Percentiles rank a stretch among this genome's conserved stretches.
These are phyloP conservation scores for Climacteris rufus DNA, from an alignment of 2,113 vertebrate species.

Conservation along the genomic window DNA sequence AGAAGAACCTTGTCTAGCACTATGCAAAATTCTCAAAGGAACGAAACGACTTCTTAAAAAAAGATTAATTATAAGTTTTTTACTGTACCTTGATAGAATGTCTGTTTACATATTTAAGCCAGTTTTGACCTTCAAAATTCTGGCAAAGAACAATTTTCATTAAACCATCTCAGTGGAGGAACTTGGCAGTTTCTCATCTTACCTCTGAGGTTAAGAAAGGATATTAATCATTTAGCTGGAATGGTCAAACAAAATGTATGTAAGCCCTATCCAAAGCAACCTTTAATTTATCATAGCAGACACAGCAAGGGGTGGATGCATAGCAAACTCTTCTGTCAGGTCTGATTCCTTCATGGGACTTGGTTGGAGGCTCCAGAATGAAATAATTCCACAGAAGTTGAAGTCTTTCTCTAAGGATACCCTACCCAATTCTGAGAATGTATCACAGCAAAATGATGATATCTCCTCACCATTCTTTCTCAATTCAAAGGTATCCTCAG, in stretches of 20 bases:
- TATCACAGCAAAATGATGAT: background rate
- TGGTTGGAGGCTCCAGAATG: background rate
- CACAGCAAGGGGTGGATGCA: background rate
- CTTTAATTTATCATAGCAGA: background rate
- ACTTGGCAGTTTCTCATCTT: background rate
- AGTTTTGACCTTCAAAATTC: slow-evolving; percentile 29
- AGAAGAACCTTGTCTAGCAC: background rate
- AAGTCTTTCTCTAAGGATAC: background rate
- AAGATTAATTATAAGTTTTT: slow-evolving; percentile 6
- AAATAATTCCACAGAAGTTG: background rate
- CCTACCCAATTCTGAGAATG: background rate
- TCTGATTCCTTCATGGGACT: background rate
- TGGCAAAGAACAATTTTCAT: slow-evolving; percentile 12
- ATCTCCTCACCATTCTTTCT: background rate
- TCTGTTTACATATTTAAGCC: slow-evolving; percentile 7
- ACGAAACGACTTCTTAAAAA: background rate
- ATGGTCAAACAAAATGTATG: background rate
- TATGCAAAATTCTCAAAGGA: slow-evolving; percentile 21
- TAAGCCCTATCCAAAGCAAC: background rate
- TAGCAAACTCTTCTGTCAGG: background rate
- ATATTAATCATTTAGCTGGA: background rate
- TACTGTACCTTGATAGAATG: background rate
- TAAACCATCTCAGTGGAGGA: slow-evolving; percentile 1
- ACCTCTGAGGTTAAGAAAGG: background rate
- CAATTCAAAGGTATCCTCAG: background rate